phyloP scores from a whole-genome alignment of 1,140 invertebrate genomes.

The Drosophila varians region DNA sequence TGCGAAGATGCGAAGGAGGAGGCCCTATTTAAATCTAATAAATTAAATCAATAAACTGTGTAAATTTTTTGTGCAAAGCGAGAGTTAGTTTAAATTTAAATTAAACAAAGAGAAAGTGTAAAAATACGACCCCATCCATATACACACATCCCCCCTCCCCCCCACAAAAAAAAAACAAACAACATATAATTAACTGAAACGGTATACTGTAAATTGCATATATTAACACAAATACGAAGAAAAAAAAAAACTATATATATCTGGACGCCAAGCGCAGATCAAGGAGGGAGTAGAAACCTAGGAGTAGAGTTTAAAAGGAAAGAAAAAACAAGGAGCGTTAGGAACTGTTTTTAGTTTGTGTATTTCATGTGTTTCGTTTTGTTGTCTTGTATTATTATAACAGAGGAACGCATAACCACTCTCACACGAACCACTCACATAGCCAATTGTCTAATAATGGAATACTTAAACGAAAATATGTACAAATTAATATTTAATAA shows the following conservation, averaged over 20 bases:
- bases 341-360: conserved; percentile 49
- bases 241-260: conserved; percentile 57
- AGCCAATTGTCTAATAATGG: conserved; percentile 76
- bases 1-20: conserved; percentile 10
- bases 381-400: conserved; percentile 18
- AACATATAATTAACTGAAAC: conserved; percentile 59
- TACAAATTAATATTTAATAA: conserved; percentile 72
- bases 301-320: conserved; percentile 53
- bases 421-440: conserved; percentile 53
- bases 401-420: conserved; percentile 22
- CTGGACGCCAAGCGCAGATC: conserved; percentile 75
- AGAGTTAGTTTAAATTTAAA: conserved; percentile 77
- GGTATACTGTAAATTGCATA: conserved; percentile 72
- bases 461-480: conserved; percentile 78
- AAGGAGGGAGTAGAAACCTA: conserved; percentile 11
- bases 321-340: no score
- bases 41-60: conserved; percentile 81
- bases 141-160: conserved; percentile 19
- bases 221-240: conserved; percentile 10
- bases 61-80: conserved; percentile 76
- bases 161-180: conserved; percentile 29
- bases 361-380: conserved; percentile 31
- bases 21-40: conserved; percentile 61
- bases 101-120: conserved; percentile 49
- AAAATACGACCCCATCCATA: conserved; percentile 26